Evolutionary conservation across 2,797 vertebrate genomes (phyloP).

Genomic region (Pseudochromis fuscus): DNA sequence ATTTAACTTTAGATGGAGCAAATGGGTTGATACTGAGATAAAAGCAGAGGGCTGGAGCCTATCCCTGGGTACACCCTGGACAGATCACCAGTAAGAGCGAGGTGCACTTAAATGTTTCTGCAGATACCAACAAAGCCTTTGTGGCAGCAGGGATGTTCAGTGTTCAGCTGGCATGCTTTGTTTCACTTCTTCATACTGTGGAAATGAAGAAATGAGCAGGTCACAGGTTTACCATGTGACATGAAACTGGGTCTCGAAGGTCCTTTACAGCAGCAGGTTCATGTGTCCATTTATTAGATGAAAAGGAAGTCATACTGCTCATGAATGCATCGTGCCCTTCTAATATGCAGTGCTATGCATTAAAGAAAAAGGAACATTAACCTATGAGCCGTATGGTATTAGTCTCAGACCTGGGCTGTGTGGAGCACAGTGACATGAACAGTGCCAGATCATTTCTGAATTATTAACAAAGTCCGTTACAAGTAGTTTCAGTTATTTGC

Average conservation of each 20-base stretch:
- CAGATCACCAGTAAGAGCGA: no score
- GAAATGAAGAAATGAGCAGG: constrained; percentile 7
- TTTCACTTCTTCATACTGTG: constrained; percentile 36
- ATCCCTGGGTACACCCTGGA: no score
- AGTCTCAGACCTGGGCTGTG: no score
- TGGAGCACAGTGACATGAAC: neutral
- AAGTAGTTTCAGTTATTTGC: neutral
- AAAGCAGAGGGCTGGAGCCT: no score
- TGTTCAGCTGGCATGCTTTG: neutral
- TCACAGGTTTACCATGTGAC: constrained; percentile 44
- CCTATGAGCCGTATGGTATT: no score
- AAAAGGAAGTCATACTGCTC: constrained; percentile 22
- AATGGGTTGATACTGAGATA: neutral
- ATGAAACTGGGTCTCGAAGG: constrained; percentile 29
- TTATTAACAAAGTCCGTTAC: neutral
- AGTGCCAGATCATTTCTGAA: neutral
- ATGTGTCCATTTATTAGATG: constrained; percentile 55
- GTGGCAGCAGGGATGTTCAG: neutral
- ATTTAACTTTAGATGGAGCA: neutral
- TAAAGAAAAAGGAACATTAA: no score
- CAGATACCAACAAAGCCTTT: neutral
- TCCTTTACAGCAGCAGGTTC: constrained; percentile 19
- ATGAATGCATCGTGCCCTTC: constrained; percentile 4
- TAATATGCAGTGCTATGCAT: neutral
- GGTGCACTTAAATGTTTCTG: neutral